A percentile compares a stretch with the other conserved stretches of the same genome.
Evolutionary conservation across 2,797 vertebrate species (phyloP).

Genomic region (Falco concolor): DNA sequence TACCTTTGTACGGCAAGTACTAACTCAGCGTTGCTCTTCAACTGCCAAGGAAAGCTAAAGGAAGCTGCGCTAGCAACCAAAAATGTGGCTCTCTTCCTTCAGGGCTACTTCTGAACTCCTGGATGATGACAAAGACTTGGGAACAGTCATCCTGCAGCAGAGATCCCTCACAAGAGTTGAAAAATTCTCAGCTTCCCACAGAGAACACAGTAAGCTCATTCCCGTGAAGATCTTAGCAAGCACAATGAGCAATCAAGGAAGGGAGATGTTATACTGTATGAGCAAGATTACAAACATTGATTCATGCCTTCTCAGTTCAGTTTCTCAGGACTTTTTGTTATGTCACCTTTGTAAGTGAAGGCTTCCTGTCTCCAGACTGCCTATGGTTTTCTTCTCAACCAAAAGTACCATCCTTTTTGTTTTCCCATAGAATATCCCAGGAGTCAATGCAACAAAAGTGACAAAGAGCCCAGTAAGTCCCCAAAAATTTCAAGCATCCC

Average conservation of each 20-base stretch:
- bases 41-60: background rate
- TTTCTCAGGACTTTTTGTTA: background rate
- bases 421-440: background rate
- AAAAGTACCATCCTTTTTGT: background rate
- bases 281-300: background rate
- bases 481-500: conserved; percentile 4
- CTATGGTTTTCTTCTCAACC: background rate
- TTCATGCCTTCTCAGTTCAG: background rate
- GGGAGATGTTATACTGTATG: background rate
- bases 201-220: background rate
- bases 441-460: background rate
- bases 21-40: background rate
- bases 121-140: background rate
- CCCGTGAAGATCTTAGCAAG: background rate
- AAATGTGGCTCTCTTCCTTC: background rate
- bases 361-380: background rate
- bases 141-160: background rate
- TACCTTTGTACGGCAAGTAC: background rate
- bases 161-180: background rate
- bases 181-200: background rate
- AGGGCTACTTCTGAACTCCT: background rate
- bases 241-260: background rate
- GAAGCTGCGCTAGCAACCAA: background rate
- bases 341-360: background rate
- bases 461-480: conserved; percentile 9